Conservation (phyloP, 2,113 vertebrate species). For the Poeciliopsis retropinna region DNA sequence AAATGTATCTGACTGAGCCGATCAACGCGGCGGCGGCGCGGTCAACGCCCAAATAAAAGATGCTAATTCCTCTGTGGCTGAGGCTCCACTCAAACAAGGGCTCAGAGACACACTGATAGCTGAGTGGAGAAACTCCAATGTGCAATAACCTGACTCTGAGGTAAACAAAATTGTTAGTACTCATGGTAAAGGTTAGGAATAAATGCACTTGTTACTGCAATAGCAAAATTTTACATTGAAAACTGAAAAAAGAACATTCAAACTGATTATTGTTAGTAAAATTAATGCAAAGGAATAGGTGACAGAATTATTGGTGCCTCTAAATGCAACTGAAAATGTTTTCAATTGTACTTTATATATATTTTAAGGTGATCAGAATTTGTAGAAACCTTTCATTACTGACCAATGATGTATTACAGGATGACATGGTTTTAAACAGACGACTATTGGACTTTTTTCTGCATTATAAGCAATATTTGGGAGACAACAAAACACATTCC, state of each 20-base stretch:
- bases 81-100: slow-evolving; percentile 7
- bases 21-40: slow-evolving; percentile 43
- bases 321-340: neutral
- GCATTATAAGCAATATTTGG: neutral
- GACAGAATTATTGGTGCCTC: neutral
- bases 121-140: neutral
- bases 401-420: neutral
- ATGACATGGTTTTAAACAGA: neutral
- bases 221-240: neutral
- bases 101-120: neutral
- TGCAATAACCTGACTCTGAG: neutral
- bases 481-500: neutral
- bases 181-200: neutral
- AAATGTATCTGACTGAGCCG: slow-evolving; percentile 63
- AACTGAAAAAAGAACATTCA: neutral
- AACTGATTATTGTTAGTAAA: neutral
- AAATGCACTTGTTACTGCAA: neutral
- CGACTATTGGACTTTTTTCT: neutral
- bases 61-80: slow-evolving; percentile 17
- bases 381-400: neutral
- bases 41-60: slow-evolving; percentile 35
- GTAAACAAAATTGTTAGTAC: neutral
- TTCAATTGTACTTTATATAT: neutral
- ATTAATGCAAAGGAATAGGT: neutral
- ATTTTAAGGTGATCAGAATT: neutral